Evolutionary conservation across 2,888 invertebrate genomes (phyloP).

Genomic region (Drosophila sordidula): DNA sequence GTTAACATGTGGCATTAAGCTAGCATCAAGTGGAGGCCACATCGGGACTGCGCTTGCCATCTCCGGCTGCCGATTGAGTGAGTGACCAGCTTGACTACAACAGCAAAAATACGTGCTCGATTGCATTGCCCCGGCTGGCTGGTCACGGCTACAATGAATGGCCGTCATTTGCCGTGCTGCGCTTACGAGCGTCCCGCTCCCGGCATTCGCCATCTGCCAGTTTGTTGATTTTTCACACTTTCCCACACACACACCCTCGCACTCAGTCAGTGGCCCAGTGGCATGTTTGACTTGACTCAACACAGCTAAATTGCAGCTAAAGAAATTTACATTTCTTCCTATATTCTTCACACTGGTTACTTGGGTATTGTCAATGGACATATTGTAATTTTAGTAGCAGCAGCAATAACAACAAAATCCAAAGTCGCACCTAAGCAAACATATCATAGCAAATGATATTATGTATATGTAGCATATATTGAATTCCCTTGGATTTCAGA

Average conservation of each 20-base stretch:
- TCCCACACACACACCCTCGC: neutral
- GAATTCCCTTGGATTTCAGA: neutral
- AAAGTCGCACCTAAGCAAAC: conserved; percentile 44
- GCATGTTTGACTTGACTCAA: conserved; percentile 36
- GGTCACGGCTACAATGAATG: conserved; percentile 32
- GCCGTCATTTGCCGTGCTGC: conserved; percentile 39
- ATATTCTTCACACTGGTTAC: conserved; percentile 21
- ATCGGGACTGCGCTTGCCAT: conserved; percentile 11
- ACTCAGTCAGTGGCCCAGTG: conserved; percentile 1
- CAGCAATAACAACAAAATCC: conserved; percentile 9
- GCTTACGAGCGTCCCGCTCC: neutral
- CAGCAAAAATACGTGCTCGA: conserved; percentile 10
- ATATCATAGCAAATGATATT: conserved; percentile 23
- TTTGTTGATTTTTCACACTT: conserved; percentile 45
- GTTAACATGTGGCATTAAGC: conserved; percentile 69
- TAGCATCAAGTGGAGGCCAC: conserved; percentile 60
- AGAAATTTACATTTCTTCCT: conserved; percentile 63
- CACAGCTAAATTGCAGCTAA: conserved; percentile 40
- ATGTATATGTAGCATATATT: conserved; percentile 33
- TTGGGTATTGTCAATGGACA: conserved; percentile 9
- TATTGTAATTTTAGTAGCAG: conserved; percentile 34
- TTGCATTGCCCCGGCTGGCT: conserved; percentile 22
- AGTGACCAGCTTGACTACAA: conserved; percentile 34
- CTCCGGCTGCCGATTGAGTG: conserved; percentile 18
- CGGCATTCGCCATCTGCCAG: conserved; percentile 10